phyloP scores from a whole-genome alignment of 2,113 vertebrate genomes.

The Rostratula benghalensis region DNA sequence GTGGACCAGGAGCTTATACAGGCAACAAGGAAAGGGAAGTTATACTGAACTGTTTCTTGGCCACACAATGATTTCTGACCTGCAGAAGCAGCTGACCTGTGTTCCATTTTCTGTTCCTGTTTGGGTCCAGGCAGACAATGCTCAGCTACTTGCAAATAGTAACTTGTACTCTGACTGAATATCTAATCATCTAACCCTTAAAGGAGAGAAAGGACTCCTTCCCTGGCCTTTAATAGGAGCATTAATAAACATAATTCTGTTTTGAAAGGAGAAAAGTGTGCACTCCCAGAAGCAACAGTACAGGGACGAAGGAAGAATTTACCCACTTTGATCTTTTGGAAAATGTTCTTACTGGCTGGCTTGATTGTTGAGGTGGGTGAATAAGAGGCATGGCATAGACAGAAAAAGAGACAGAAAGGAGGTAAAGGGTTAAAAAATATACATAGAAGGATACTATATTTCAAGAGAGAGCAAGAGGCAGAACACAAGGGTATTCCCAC shows the following conservation, averaged over 20 bases:
- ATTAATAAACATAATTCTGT: background rate
- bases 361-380: background rate
- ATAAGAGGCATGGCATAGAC: background rate
- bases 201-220: background rate
- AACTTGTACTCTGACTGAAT: background rate
- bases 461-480: background rate
- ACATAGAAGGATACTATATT: background rate
- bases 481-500: background rate
- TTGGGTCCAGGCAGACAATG: background rate
- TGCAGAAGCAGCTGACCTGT: background rate
- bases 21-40: background rate
- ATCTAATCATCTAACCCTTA: background rate
- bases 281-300: background rate
- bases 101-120: background rate
- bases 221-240: background rate
- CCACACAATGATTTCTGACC: background rate
- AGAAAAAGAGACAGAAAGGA: background rate
- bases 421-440: background rate
- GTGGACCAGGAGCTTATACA: background rate
- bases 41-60: background rate
- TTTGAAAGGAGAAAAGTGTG: background rate
- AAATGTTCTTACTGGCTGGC: background rate
- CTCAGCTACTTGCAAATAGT: background rate
- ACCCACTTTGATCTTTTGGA: background rate
- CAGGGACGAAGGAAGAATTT: background rate